phyloP scores from a whole-genome alignment of 2,888 invertebrate species.

The Gandaritis pyraliata region DNA sequence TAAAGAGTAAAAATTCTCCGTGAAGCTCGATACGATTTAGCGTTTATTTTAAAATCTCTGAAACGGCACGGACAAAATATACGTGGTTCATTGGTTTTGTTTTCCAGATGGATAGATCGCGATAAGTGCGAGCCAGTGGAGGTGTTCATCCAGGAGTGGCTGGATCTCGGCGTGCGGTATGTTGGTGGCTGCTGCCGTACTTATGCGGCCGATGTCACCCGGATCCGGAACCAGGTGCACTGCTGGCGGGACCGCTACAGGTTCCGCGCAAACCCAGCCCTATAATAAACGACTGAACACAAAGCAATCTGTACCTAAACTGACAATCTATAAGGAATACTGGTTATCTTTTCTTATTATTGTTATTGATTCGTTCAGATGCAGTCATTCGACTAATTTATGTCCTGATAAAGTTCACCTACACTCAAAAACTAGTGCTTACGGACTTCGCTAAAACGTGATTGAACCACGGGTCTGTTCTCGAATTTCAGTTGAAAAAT shows the following conservation, averaged over 20 bases:
- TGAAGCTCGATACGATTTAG: slow-evolving; percentile 4
- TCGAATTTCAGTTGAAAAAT: slow-evolving; percentile 39
- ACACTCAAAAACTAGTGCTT: slow-evolving; percentile 33
- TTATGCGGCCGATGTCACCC: slow-evolving; percentile 90
- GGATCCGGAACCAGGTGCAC: slow-evolving; percentile 87
- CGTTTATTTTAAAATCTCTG: not conserved
- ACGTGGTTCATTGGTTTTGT: not conserved
- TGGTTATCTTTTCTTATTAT: slow-evolving; percentile 12
- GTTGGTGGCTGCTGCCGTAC: slow-evolving; percentile 97
- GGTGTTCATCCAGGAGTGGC: slow-evolving; percentile 91
- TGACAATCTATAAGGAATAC: slow-evolving; percentile 26
- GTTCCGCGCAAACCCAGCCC: slow-evolving; percentile 56
- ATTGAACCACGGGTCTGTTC: slow-evolving; percentile 38
- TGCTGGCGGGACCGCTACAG: slow-evolving; percentile 77
- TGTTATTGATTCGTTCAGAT: slow-evolving; percentile 1
- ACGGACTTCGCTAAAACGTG: slow-evolving; percentile 32
- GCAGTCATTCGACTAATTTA: not conserved
- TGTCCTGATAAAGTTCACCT: slow-evolving; percentile 20
- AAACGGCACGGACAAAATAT: not conserved
- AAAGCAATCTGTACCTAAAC: slow-evolving; percentile 38
- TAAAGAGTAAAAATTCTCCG: not conserved
- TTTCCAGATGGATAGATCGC: slow-evolving; percentile 88
- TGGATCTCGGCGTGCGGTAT: slow-evolving; percentile 91
- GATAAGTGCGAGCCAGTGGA: slow-evolving; percentile 89
- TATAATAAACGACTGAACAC: slow-evolving; percentile 41